Evolutionary conservation across 2,888 invertebrate species (phyloP), one percentile per base, ranked within the genome.

Genomic region (Sinentomon sp.): DNA sequence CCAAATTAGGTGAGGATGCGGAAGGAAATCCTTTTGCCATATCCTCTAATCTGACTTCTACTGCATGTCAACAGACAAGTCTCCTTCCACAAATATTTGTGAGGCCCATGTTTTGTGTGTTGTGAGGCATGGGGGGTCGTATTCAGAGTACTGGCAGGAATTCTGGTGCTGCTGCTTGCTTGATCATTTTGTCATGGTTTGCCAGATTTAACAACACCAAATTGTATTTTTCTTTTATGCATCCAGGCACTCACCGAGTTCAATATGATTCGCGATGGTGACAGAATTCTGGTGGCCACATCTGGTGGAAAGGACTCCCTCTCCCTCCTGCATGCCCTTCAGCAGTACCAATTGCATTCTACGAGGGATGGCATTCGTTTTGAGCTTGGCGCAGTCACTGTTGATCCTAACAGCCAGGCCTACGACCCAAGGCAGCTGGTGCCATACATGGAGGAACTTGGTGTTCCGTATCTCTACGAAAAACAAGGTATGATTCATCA

Each of bases 251-350:
- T 82, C 30, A 66, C 69, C 38, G 76, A 78, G 47, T 78, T 67
- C 53, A 63, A 66, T 39, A 83, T 83, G 82, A 64, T 85, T 35
- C 61, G 66, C 32, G 65, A 76, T 41, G 75, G 74, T 3, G 83
- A 85, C 51, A 63, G 68, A 38, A 66, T 83, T 12, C 58, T 85
- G 48, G 68, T 83, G 10, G 82, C 83, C 48, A 56, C 85, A 27
- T 78, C 80, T 0, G 78, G 75, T 1, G 75, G 76, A 3, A 71
- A 72, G 42, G 71, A 76, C 48, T 82, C 82, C 1, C 55, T 83
- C n/a, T 70, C 74, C 2, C 57, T 85, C 7, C 56, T 85, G 0
- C 83, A 85, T 50, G 68, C 74, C 1, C 55, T 85, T 45, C 66
- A 72, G 33, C 80, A 83, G 50, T 78, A 78, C 52, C 74, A 76